phyloP scores from a whole-genome alignment of 2,797 vertebrate genomes.

The Botia almorhae region DNA sequence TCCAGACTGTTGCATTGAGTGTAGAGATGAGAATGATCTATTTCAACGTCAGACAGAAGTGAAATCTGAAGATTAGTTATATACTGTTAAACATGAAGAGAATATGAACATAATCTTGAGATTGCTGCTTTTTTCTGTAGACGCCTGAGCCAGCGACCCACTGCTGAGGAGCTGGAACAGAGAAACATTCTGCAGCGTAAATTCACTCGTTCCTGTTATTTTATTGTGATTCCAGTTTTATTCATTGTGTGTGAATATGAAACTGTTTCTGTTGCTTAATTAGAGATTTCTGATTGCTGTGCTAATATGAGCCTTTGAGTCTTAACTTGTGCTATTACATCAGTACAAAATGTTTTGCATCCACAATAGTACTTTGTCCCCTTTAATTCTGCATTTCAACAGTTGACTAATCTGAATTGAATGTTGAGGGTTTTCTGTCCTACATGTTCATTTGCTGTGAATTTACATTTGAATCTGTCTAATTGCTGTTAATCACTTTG shows the following conservation, averaged over 20 bases:
- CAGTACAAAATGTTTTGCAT: not conserved
- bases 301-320: not conserved
- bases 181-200: conserved; percentile 97
- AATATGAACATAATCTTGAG: no score
- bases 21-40: not conserved
- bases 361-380: not conserved
- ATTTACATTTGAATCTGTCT: not conserved
- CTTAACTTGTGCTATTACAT: not conserved
- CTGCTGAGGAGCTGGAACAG: conserved; percentile 94
- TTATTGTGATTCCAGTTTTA: not conserved
- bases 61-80: not conserved
- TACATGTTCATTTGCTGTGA: not conserved
- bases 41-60: not conserved
- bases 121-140: conserved; percentile 65
- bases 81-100: no score
- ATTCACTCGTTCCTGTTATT: conserved; percentile 56
- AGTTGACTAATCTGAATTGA: not conserved
- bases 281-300: not conserved
- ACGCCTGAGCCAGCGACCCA: conserved; percentile 95
- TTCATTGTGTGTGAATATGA: conserved; percentile 12
- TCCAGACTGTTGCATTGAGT: not conserved
- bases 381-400: not conserved
- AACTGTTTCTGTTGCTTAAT: not conserved
- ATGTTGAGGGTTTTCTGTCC: not conserved
- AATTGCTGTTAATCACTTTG: not conserved